Evolutionary conservation across 2,797 vertebrate genomes (phyloP).

Genomic region (Eremophila alpestris): DNA sequence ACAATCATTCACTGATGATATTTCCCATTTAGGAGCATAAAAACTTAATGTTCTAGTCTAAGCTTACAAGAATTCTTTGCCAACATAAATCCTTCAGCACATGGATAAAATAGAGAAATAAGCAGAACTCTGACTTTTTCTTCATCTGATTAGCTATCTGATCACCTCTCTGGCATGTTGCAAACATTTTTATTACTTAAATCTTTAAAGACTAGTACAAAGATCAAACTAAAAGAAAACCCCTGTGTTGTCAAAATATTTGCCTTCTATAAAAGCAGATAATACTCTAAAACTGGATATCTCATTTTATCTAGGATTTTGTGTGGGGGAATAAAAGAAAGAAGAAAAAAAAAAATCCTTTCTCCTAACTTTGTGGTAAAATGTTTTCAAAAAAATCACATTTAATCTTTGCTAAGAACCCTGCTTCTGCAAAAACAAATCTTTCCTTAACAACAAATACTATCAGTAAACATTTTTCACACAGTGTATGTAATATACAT

Average conservation of each 20-base stretch:
- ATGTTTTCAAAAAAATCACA: not conserved
- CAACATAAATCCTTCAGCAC: slow-evolving; percentile 54
- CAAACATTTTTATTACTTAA: slow-evolving; percentile 10
- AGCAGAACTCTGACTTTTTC: slow-evolving; percentile 1
- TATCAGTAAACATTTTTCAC: not conserved
- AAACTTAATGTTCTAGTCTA: not conserved
- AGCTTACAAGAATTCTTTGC: slow-evolving; percentile 24
- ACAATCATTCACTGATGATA: not conserved
- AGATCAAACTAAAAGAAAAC: not conserved
- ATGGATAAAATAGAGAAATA: slow-evolving; percentile 54
- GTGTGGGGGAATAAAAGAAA: not conserved
- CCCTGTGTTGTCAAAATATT: not conserved
- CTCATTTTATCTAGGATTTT: not conserved
- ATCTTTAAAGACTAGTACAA: not conserved
- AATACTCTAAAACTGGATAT: not conserved
- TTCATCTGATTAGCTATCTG: slow-evolving; percentile 41
- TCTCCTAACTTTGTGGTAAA: not conserved
- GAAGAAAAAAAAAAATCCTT: not conserved
- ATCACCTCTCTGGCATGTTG: not conserved
- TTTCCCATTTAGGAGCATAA: slow-evolving; percentile 31
- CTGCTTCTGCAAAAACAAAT: not conserved
- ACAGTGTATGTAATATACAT: fast-evolving
- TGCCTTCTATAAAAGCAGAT: not conserved
- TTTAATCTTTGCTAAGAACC: not conserved
- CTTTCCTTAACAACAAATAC: not conserved